Evolutionary conservation across 2,797 vertebrate genomes (phyloP).

Genomic region (Parotocinclus haroldoi): DNA sequence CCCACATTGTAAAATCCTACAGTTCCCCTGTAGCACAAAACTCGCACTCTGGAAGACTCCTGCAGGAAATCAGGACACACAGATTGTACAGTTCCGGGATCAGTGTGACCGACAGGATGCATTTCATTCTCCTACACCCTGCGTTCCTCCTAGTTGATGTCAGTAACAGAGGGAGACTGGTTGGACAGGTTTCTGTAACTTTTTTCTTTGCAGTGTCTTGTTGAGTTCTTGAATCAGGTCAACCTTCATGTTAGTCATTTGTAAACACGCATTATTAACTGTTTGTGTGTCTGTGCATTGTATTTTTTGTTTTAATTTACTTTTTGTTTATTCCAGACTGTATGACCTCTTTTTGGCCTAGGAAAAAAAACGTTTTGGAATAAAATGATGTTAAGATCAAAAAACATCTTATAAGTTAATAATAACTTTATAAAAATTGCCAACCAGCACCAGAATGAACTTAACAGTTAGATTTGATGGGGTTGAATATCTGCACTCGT

Average conservation of each 20-base stretch:
- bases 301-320: too few relatives aligned
- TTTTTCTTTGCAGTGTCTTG: not conserved
- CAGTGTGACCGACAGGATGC: not conserved
- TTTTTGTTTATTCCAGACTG: too few relatives aligned
- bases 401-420: too few relatives aligned
- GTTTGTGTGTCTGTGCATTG: constrained; percentile 6
- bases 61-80: not conserved
- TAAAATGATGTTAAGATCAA: not conserved
- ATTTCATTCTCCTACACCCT: not conserved
- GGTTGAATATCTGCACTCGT: too few relatives aligned
- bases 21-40: constrained; percentile 33
- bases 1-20: constrained; percentile 48
- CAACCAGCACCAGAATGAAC: too few relatives aligned
- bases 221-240: not conserved
- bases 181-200: constrained; percentile 8
- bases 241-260: constrained; percentile 15
- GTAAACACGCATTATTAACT: constrained; percentile 21
- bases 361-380: constrained; percentile 11
- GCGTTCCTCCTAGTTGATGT: not conserved
- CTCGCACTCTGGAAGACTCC: constrained; percentile 20
- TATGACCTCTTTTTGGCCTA: not conserved
- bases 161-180: not conserved
- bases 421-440: too few relatives aligned
- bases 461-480: too few relatives aligned
- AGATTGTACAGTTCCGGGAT: constrained; percentile 15